Base-by-base conservation (phyloP, 2,797 vertebrate species). In the Halcyon leucocephala region DNA sequence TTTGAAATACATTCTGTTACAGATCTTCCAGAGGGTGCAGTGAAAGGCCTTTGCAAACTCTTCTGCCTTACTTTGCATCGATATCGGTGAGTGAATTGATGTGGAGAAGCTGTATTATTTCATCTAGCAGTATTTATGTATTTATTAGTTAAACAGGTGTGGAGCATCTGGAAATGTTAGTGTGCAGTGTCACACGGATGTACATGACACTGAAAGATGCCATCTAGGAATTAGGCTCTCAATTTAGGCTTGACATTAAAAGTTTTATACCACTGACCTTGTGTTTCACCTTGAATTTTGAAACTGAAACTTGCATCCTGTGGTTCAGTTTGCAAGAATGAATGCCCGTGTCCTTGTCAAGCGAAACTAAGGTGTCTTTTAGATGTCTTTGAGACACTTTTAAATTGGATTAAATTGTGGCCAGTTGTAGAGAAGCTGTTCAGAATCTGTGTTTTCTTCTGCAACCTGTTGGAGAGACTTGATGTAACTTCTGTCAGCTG, bases 1-100 rank as follows among this genome's bases (percentile, higher is more conserved):
- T 95, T 35, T 88, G 66, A 69, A 65, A 95, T 57, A 20, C 33
- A 1, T 42, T 94, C 88, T 97, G 52, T 98, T 98, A 67, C 96
- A 99, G 99, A 99, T 92, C 98, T 99, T 91, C 99, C 99, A 35
- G 99, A 99, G 95, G 98, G 98, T 51, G 99, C 99, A n/a, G 98
- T 99, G 90, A 99, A 99, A 98, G 99, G 99, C 71, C 98, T 99
- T 44, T 99, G 99, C 98, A 99, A 99, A 91, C 98, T 99, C 72
- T 99, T 99, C 98, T 99, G 99, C 97, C 98, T 99, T 90, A 99
- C 99, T 25, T 98, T 99, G 85, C 99, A 99, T 98, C 99, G 99
- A 96, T 99, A 99, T 95, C 98, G 98, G 99, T 99, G 97, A 97
- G 97, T 94, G 66, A 35, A 25, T 58, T 4, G 25, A 3, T 31